phyloP scores from a whole-genome alignment of 2,113 vertebrate species.

The Ctenodactylus gundi region DNA sequence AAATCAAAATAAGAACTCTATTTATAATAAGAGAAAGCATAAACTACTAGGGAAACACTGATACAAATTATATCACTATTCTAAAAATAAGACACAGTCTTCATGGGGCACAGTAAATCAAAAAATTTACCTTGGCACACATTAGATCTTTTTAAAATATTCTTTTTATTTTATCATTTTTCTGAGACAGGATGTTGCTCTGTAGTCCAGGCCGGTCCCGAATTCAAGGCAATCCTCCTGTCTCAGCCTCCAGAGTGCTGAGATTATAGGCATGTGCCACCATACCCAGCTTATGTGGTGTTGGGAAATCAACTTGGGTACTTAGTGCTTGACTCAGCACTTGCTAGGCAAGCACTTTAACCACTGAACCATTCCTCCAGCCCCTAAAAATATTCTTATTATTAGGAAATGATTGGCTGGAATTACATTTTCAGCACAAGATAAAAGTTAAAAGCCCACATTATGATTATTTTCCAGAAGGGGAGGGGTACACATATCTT shows the following conservation, averaged over 20 bases:
- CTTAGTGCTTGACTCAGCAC: too few species aligned
- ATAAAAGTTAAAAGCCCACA: background rate
- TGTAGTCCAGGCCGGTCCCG: too few species aligned
- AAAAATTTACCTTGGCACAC: background rate
- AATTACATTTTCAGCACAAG: background rate
- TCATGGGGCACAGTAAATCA: background rate
- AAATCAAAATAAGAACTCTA: constrained; percentile 34
- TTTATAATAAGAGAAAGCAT: background rate
- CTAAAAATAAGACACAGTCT: background rate
- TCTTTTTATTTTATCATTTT: background rate
- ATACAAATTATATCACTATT: too few species aligned
- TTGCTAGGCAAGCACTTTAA: too few species aligned
- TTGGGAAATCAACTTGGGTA: too few species aligned
- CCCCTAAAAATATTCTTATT: background rate
- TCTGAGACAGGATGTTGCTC: too few species aligned
- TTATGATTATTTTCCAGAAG: background rate
- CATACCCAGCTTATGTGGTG: too few species aligned
- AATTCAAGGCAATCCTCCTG: too few species aligned
- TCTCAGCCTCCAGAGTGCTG: too few species aligned
- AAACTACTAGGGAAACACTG: background rate
- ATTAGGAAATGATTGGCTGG: background rate
- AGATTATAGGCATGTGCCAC: too few species aligned
- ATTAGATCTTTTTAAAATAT: background rate
- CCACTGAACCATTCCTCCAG: too few species aligned
- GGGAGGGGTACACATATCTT: background rate